A percentile compares a stretch with the other conserved stretches of the same genome.
Conservation (phyloP, 2,888 invertebrate species). For the Thereva unica region DNA sequence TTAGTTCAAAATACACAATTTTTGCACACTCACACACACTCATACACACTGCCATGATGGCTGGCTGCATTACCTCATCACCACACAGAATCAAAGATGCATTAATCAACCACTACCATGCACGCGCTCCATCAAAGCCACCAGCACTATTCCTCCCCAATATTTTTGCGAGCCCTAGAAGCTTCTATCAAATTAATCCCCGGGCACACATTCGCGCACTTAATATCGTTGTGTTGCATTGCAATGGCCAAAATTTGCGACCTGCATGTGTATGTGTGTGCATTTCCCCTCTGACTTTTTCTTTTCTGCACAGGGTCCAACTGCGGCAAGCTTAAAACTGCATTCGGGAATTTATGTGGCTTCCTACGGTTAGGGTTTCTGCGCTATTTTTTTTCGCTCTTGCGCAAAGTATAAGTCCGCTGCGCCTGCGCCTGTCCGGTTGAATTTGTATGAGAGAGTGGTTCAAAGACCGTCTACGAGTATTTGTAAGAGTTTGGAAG, state of each 20-base stretch:
- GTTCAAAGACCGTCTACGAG: conserved; percentile 16
- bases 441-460: conserved; percentile 6
- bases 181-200: background rate
- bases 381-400: conserved; percentile 8
- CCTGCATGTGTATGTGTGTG: conserved; percentile 1
- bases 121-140: conserved; percentile 3
- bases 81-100: conserved; percentile 5
- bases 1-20: background rate
- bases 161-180: background rate
- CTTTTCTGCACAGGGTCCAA: background rate
- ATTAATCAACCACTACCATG: conserved; percentile 24
- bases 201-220: background rate
- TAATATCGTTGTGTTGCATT: background rate
- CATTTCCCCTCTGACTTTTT: conserved; percentile 22
- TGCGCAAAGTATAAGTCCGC: background rate
- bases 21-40: background rate
- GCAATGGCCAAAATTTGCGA: conserved; percentile 5
- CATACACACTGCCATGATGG: no score
- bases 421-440: conserved; percentile 5
- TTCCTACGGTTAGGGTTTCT: conserved; percentile 7
- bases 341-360: conserved; percentile 26
- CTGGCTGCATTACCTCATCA: conserved; percentile 19
- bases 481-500: conserved; percentile 16
- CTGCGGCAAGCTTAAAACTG: conserved; percentile 25
- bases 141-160: background rate